Base-by-base conservation (phyloP, 2,888 invertebrate genomes). In the Blastobasis adustella region DNA sequence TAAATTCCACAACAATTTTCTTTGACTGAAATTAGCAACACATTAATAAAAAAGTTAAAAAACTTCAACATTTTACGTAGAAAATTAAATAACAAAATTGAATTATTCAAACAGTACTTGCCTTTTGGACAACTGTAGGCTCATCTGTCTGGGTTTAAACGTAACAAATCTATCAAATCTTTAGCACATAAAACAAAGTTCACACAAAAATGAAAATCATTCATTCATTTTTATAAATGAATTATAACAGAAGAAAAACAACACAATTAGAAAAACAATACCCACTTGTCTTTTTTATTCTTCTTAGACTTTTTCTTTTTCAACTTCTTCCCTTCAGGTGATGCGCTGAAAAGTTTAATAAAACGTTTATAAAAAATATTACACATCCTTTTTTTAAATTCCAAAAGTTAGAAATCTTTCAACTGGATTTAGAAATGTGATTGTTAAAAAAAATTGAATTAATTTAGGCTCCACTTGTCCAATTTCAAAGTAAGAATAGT, bases 221-320 rank as follows among this genome's bases (percentile, higher is more conserved):
- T n/a, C n/a, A n/a, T n/a, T n/a, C n/a, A n/a, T n/a, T n/a, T n/a
- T n/a, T n/a, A 37, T 49, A 42, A 53, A 56, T 53, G 50, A 49
- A 55, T 51, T 51, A 46, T 10, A 42, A 42, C n/a, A n/a, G 42
- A 8, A 42, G 9, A 9, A 42, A 8, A 8, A 42, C 23, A 56
- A 46, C 50, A 54, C 23, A 51, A 47, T 42, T 40, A 49, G 46
- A 45, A 49, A 47, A 49, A 47, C 37, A 23, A 56, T 74, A 90
- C 90, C 89, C 87, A 93, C 93, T 92, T 93, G 63, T 93, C 93
- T 79, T 92, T 93, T 78, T 93, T 93, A 71, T 91, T 91, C 80
- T 92, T 93, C 79, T 94, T 94, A 0, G 93, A 91, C 75, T 93
- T 94, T 85, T 94, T 95, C 90, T 94, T 94, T 85, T 94, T 94